Evolutionary conservation across 2,888 invertebrate species (phyloP).

Genomic region (Thereva unica): DNA sequence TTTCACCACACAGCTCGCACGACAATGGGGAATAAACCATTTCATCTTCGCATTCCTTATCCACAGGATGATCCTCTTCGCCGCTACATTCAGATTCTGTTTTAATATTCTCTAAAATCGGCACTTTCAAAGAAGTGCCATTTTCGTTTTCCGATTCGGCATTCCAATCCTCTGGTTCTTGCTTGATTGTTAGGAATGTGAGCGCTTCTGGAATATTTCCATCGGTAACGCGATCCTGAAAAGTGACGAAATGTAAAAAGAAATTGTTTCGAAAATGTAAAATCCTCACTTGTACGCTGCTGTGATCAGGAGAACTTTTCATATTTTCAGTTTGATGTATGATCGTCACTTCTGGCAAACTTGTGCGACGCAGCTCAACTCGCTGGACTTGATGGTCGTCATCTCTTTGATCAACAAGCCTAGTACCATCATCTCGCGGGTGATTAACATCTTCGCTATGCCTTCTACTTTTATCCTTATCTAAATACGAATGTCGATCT

Average conservation of each 20-base stretch:
- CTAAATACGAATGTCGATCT: conserved; percentile 14
- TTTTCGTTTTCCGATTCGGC: conserved; percentile 32
- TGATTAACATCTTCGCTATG: conserved; percentile 34
- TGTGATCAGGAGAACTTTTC: neutral
- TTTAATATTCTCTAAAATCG: conserved; percentile 36
- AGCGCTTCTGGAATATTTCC: conserved; percentile 41
- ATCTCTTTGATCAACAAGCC: conserved; percentile 1
- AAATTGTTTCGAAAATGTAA: neutral
- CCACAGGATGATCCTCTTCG: conserved; percentile 34
- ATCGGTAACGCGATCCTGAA: conserved; percentile 28
- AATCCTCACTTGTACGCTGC: neutral
- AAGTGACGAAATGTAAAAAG: neutral
- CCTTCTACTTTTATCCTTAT: conserved; percentile 29
- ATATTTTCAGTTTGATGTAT: neutral
- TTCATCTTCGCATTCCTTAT: conserved; percentile 47
- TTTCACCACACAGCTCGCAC: conserved; percentile 83
- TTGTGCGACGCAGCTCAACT: conserved; percentile 12
- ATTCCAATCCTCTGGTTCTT: conserved; percentile 75
- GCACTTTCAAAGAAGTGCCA: neutral
- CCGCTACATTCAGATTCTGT: conserved; percentile 18
- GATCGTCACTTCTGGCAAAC: conserved; percentile 18
- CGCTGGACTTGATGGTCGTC: conserved; percentile 4
- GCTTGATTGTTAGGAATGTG: conserved; percentile 56
- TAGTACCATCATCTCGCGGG: conserved; percentile 3
- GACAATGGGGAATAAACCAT: conserved; percentile 73